phyloP scores from a whole-genome alignment of 2,888 invertebrate species.

The Steinernema carpocapsae region DNA sequence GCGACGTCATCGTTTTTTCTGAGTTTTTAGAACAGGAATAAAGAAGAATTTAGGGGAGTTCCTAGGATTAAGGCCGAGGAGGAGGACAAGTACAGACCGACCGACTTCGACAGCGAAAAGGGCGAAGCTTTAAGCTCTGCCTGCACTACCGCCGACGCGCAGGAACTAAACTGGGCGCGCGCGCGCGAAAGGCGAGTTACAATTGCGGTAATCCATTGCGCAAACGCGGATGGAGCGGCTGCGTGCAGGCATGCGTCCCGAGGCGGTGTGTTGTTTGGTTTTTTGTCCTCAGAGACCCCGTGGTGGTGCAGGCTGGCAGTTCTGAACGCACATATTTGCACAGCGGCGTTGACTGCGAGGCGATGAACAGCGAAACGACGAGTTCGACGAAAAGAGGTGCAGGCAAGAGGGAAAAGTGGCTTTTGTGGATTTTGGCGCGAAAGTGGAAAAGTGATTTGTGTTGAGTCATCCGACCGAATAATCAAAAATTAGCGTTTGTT shows the following conservation, averaged over 20 bases:
- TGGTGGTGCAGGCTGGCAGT: not conserved
- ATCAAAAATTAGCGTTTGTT: no score
- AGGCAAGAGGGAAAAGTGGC: slow-evolving; percentile 8
- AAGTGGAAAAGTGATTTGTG: slow-evolving; percentile 16
- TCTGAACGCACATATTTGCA: slow-evolving; percentile 25
- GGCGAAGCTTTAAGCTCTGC: not conserved
- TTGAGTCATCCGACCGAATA: not conserved
- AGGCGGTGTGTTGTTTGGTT: slow-evolving; percentile 32
- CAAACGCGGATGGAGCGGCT: slow-evolving; percentile 9
- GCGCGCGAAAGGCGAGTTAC: slow-evolving; percentile 4
- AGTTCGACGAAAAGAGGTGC: not conserved
- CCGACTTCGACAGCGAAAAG: not conserved
- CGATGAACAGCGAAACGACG: not conserved
- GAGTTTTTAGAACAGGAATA: not conserved
- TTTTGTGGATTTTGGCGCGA: not conserved
- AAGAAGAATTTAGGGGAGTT: no score
- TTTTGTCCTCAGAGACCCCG: not conserved
- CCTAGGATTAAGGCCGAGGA: no score
- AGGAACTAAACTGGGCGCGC: not conserved
- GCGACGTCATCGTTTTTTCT: slow-evolving; percentile 25
- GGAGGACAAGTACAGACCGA: no score
- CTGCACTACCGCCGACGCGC: not conserved
- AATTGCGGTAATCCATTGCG: slow-evolving; percentile 32
- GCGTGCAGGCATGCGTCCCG: not conserved
- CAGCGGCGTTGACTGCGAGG: not conserved